phyloP scores from a whole-genome alignment of 2,888 invertebrate genomes.

The Drosophila lacicola region DNA sequence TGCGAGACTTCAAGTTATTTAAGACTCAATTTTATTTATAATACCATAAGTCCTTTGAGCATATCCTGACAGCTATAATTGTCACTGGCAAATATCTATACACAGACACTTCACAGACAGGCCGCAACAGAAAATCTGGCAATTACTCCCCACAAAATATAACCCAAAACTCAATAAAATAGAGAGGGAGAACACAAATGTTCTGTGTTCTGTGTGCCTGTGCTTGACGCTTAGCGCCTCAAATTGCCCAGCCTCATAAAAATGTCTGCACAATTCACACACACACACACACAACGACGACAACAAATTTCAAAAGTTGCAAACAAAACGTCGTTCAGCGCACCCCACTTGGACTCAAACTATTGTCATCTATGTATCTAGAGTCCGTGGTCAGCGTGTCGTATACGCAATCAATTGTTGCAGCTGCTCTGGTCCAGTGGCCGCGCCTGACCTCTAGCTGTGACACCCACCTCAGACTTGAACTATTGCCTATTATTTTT shows the following conservation, averaged over 20 bases:
- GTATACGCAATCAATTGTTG: slow-evolving; percentile 79
- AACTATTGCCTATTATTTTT: slow-evolving; percentile 56
- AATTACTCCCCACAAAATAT: slow-evolving; percentile 53
- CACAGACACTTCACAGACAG: slow-evolving; percentile 39
- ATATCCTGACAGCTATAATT: slow-evolving; percentile 40
- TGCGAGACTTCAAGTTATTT: slow-evolving; percentile 2
- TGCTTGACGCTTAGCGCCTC: slow-evolving; percentile 47
- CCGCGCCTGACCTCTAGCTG: slow-evolving; percentile 39
- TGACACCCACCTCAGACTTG: slow-evolving; percentile 23
- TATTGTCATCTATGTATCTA: slow-evolving; percentile 48
- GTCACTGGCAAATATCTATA: slow-evolving; percentile 33
- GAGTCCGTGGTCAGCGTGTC: slow-evolving; percentile 58
- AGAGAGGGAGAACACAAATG: slow-evolving; percentile 11
- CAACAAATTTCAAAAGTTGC: slow-evolving; percentile 46
- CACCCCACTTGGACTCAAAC: slow-evolving; percentile 22
- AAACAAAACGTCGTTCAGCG: slow-evolving; percentile 45
- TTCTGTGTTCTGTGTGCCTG: slow-evolving; percentile 35
- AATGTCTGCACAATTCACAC: slow-evolving; percentile 64
- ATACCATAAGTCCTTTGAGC: slow-evolving; percentile 13
- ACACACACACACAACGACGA: slow-evolving; percentile 21
- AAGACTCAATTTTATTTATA: slow-evolving; percentile 14
- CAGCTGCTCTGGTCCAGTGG: slow-evolving; percentile 50
- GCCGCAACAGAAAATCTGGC: slow-evolving; percentile 50
- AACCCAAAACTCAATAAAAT: slow-evolving; percentile 41
- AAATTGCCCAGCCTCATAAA: slow-evolving; percentile 62